These are phyloP conservation scores for Aramus guarauna DNA, from an alignment of 2,113 vertebrate species.

Conservation along the genomic window DNA sequence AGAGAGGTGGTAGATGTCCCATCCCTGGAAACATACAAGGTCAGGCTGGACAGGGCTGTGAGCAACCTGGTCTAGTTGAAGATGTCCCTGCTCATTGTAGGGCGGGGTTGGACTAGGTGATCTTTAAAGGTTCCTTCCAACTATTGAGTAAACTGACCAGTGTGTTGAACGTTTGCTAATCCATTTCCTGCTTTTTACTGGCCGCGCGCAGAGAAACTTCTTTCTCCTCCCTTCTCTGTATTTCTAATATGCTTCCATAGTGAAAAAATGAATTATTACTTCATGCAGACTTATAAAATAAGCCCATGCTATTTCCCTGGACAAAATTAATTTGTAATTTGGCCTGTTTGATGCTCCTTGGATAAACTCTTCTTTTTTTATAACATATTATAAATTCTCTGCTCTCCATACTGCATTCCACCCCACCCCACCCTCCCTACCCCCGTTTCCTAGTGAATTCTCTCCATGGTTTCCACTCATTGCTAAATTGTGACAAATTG, in stretches of 20 bases:
- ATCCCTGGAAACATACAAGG: not conserved
- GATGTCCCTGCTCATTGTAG: not conserved
- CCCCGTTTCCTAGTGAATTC: not conserved
- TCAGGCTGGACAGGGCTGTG: not conserved
- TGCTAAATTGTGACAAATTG: not conserved
- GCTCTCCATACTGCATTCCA: not conserved
- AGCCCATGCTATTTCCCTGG: not conserved
- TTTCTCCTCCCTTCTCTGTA: not conserved
- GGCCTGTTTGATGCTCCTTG: not conserved
- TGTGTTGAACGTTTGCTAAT: not conserved
- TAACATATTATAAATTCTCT: not conserved
- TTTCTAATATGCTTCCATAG: not conserved
- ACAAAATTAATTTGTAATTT: not conserved
- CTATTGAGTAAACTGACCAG: not conserved
- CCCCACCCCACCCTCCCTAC: not conserved
- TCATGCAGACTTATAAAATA: not conserved
- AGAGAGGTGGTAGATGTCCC: not conserved
- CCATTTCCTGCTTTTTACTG: not conserved
- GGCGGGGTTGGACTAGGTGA: not conserved
- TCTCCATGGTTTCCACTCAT: not conserved
- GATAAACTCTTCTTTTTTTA: not conserved
- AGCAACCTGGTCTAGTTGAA: not conserved
- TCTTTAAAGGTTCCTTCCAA: not conserved
- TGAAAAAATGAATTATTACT: not conserved
- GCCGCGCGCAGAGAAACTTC: not conserved